Base-by-base conservation (phyloP, 1,140 invertebrate genomes). In the Rhizoglyphus robini region DNA sequence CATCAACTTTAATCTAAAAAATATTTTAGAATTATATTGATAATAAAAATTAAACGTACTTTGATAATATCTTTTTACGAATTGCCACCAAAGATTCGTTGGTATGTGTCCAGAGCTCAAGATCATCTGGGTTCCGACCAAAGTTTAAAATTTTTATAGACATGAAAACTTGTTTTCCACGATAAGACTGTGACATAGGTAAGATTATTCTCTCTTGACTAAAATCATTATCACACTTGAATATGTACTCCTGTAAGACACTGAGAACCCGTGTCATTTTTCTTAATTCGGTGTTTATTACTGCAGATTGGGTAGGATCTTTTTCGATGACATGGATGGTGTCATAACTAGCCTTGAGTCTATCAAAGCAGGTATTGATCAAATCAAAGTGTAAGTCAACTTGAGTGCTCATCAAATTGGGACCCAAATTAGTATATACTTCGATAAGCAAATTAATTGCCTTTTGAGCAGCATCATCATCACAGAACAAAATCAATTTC, bases 241-340 rank as follows among this genome's bases (percentile, higher is more conserved):
- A 88, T 63, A 98, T 86, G 74, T 97, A 97, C 78, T 96, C 92
- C 72, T 90, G 86, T 67, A 97, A 81, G 70, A 96, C 91, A 79
- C 90, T 89, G 73, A 97, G 83, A 27, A 97, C 88, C 66, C 93
- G 83, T 75, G 91, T 93, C 84, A 96, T 90, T 76, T 88, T 85
- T 15, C 20, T 11, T 31, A 68, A 27, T 74, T 92, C 88, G 36
- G 83, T 81, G 69, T 82, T 80, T 66, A 80, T 73, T 66, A 81
- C 79, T 57, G 78, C 79, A 25, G 78, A 75, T 58, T 75, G 74
- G 62, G 80, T 78, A 62, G 78, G 79, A 72, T 83, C 81, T 58
- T 81, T 74, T 67, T 80, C 75, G 61, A 80, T 67, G 30, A 78
- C 74, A 48, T 71, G 73, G 18, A 80, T 73, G 41, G 76, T 81